These are phyloP conservation scores for Rachycentron canadum DNA, from an alignment of 2,797 vertebrate species.

Conservation along the genomic window DNA sequence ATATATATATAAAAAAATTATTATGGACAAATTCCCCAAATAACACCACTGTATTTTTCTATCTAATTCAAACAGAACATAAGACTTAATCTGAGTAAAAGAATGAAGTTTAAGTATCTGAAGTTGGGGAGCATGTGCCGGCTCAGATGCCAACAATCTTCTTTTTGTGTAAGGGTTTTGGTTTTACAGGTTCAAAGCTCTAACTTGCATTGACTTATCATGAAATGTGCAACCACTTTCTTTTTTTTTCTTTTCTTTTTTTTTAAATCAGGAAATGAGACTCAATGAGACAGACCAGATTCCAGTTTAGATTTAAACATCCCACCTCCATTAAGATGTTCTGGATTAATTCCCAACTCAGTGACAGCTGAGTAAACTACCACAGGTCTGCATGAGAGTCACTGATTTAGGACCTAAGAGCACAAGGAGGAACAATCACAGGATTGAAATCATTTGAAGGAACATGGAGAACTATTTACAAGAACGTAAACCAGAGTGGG, in stretches of 20 bases:
- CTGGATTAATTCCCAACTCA: constrained; percentile 24
- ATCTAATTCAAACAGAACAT: constrained; percentile 55
- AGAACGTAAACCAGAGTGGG: not conserved
- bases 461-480: constrained; percentile 62
- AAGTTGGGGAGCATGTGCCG: constrained; percentile 17
- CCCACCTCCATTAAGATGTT: constrained; percentile 16
- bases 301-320: constrained; percentile 59
- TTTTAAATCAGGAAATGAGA: constrained; percentile 36
- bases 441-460: constrained; percentile 14
- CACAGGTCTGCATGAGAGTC: constrained; percentile 4
- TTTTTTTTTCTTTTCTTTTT: too few species aligned
- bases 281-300: constrained; percentile 37
- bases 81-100: constrained; percentile 60
- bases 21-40: constrained; percentile 59
- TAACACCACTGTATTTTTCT: constrained; percentile 38
- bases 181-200: constrained; percentile 47
- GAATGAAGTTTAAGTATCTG: constrained; percentile 64
- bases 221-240: constrained; percentile 32
- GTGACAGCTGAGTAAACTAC: not conserved
- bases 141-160: constrained; percentile 40
- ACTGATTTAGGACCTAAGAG: not conserved
- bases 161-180: constrained; percentile 46
- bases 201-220: constrained; percentile 6
- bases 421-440: not conserved
- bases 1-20: constrained; percentile 67